Base-by-base conservation (phyloP, 1,140 invertebrate species). In the Rhynchophorus ferrugineus region DNA sequence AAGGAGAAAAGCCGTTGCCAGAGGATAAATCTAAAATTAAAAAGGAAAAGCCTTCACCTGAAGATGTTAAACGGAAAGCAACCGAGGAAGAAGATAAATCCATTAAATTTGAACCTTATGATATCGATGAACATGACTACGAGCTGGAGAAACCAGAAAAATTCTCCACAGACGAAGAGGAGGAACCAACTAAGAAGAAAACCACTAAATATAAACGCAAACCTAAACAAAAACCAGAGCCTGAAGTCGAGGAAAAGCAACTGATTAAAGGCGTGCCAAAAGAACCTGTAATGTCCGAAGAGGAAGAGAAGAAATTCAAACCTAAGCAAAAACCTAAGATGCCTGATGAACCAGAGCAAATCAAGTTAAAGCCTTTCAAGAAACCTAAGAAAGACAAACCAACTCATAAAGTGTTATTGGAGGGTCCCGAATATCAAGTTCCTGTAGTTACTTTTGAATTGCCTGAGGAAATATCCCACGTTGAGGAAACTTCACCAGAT, bases 221-320 rank as follows among this genome's bases (percentile, higher is more conserved):
- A 49, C 50, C 59, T 52, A 56, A 65, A 34, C 47, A 61, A 11
- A 71, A 74, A 44, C 50, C 69, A 21, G 59, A 67, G 63, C 68
- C 68, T 59, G 18, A 64, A 63, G 2, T n/a, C 17, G 56, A 56
- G 9, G 42, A 54, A 49, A 42, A 33, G 16, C 11, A 47, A 39
- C 17, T 60, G 24, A 41, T 49, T 14, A 52, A 58, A 46, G 61
- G 58, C 19, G 33, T 39, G 16, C 58, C 58, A 22, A 60, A 60
- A 54, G 17, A 44, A 18, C 21, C 54, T 3, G 39, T 43, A 3
- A 13, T 20, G 21, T 17, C 41, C 3, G 48, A 54, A 41, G 37
- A 41, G 21, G 29, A 50, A 17, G 55, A 48, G 0, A 19, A 29
- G 8, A 24, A 14, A 22, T 46, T 60, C 14, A 54, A 49, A 34